These are phyloP conservation scores for Arenaria interpres DNA, from an alignment of 2,113 vertebrate genomes.

Conservation along the genomic window DNA sequence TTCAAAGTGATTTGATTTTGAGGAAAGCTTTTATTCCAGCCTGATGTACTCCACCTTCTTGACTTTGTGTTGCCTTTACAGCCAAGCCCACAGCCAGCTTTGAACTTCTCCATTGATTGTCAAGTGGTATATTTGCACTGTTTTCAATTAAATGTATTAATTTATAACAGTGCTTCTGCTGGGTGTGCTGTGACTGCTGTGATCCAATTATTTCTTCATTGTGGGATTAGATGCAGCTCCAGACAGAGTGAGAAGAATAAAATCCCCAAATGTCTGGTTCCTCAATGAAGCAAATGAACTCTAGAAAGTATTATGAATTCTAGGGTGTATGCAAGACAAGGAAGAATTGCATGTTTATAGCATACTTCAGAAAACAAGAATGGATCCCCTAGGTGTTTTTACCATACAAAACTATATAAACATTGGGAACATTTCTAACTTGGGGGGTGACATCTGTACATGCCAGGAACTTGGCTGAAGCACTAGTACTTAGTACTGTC, in stretches of 20 bases:
- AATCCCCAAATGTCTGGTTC: neutral
- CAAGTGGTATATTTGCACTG: neutral
- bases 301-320: neutral
- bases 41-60: neutral
- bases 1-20: neutral
- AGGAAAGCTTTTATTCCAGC: neutral
- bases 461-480: neutral
- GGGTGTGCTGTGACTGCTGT: neutral
- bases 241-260: neutral
- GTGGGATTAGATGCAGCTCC: neutral
- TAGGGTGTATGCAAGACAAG: neutral
- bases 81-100: neutral
- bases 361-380: neutral
- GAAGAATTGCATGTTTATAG: neutral
- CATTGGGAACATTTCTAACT: neutral
- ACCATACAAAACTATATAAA: neutral
- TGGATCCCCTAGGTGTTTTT: neutral
- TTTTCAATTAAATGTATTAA: neutral
- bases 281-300: neutral
- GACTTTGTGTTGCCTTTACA: neutral
- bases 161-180: neutral
- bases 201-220: conserved; percentile 22
- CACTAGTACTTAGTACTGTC: neutral
- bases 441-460: neutral
- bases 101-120: neutral